Evolutionary conservation across 2,888 invertebrate species (phyloP).

Genomic region (Drosophila suboccidentalis): DNA sequence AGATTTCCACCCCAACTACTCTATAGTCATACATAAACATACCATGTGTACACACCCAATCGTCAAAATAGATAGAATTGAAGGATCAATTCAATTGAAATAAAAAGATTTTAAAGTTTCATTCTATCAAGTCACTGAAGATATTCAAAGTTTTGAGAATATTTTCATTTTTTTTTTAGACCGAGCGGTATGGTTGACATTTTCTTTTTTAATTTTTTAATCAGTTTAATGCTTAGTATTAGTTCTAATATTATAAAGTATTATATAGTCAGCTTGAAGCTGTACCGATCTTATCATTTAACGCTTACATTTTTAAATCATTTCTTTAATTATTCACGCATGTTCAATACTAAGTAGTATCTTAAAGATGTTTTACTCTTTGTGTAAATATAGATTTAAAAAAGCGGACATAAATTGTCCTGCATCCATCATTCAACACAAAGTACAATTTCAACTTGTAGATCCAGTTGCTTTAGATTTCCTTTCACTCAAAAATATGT

Average conservation of each 20-base stretch:
- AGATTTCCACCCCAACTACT: conserved; percentile 59
- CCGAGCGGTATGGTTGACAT: conserved; percentile 12
- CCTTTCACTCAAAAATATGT: conserved; percentile 75
- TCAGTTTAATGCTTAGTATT: conserved; percentile 29
- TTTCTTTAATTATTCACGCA: conserved; percentile 56
- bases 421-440: conserved; percentile 50
- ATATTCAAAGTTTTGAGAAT: not conserved
- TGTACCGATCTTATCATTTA: conserved; percentile 53
- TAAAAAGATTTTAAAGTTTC: not conserved
- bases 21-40: conserved; percentile 18
- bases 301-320: conserved; percentile 50
- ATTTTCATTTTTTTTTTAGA: conserved; percentile 9
- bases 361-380: conserved; percentile 67
- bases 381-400: conserved; percentile 73
- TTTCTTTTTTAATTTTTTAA: not conserved
- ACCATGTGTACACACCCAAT: conserved; percentile 13
- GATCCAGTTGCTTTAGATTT: conserved; percentile 57
- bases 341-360: conserved; percentile 55
- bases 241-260: conserved; percentile 28
- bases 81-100: not conserved
- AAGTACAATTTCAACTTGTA: conserved; percentile 67
- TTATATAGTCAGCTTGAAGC: conserved; percentile 61
- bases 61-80: conserved; percentile 9
- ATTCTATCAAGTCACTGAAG: not conserved
- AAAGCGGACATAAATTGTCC: conserved; percentile 61